phyloP scores from a whole-genome alignment of 2,113 vertebrate genomes.

The Gopherus flavomarginatus region DNA sequence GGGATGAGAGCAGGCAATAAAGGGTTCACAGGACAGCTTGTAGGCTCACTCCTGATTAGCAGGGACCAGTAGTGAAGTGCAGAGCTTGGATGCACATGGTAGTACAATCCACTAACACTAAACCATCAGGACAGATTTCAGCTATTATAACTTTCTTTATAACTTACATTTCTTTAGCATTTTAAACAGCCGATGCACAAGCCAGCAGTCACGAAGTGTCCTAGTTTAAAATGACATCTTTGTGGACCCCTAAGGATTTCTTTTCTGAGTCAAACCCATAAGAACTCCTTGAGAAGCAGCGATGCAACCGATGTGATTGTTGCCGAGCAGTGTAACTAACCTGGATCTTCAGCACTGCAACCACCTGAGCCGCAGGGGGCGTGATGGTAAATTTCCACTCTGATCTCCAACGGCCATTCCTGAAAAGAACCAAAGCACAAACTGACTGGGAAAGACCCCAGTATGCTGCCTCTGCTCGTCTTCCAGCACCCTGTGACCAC shows the following conservation, averaged over 20 bases:
- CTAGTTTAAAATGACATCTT: neutral
- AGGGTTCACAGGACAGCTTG: neutral
- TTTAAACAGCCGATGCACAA: neutral
- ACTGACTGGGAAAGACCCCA: neutral
- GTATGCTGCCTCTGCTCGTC: neutral
- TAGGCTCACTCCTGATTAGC: neutral
- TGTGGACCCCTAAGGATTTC: neutral
- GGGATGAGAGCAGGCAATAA: slow-evolving; percentile 31
- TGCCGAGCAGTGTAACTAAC: slow-evolving; percentile 63
- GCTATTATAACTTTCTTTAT: neutral
- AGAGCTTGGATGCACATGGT: neutral
- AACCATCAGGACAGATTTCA: neutral
- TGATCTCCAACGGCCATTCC: slow-evolving; percentile 95
- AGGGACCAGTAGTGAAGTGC: neutral
- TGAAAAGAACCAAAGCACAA: slow-evolving; percentile 49
- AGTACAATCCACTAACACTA: neutral
- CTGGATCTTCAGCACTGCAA: slow-evolving; percentile 94
- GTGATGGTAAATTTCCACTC: slow-evolving; percentile 96
- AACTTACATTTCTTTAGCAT: neutral
- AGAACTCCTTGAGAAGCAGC: neutral
- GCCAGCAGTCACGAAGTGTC: neutral
- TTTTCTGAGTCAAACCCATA: neutral
- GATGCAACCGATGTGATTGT: neutral
- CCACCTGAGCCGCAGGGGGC: slow-evolving; percentile 87
- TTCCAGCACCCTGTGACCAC: neutral